Conservation (phyloP, 1,140 invertebrate genomes). For the Trigoniulus corallinus region DNA sequence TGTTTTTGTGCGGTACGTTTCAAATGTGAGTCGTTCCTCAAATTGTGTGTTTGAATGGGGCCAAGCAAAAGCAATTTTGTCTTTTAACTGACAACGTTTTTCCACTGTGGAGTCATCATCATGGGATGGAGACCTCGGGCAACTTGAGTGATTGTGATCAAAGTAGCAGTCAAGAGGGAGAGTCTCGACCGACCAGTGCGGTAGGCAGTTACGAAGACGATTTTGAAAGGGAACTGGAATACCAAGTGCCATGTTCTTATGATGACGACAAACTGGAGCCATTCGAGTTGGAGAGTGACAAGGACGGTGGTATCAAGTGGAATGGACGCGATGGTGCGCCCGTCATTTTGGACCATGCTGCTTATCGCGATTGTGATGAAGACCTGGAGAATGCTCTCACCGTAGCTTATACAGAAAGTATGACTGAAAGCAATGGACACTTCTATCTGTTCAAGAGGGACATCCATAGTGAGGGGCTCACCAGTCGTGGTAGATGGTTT, state of each 20-base stretch:
- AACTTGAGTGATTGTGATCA: background rate
- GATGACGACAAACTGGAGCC: background rate
- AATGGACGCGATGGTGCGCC: background rate
- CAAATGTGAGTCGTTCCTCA: no score
- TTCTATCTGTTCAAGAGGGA: background rate
- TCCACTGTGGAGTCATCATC: no score
- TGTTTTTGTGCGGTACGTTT: no score
- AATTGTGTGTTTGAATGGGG: no score
- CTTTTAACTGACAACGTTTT: no score
- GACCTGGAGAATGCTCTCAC: background rate
- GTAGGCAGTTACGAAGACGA: background rate
- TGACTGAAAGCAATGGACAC: background rate
- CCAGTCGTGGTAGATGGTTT: background rate
- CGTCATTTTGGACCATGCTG: background rate
- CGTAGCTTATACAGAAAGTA: no score
- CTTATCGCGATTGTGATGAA: background rate
- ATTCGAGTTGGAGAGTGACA: background rate
- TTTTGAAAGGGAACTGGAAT: slow-evolving; percentile 3
- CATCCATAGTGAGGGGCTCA: background rate
- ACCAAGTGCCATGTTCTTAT: background rate
- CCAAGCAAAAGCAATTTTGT: no score
- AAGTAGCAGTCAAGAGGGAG: background rate
- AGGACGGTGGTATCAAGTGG: no score
- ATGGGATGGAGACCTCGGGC: no score
- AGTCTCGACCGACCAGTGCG: background rate